Base-by-base conservation (phyloP, 2,888 invertebrate species). In the Neocrepidodera transversa region DNA sequence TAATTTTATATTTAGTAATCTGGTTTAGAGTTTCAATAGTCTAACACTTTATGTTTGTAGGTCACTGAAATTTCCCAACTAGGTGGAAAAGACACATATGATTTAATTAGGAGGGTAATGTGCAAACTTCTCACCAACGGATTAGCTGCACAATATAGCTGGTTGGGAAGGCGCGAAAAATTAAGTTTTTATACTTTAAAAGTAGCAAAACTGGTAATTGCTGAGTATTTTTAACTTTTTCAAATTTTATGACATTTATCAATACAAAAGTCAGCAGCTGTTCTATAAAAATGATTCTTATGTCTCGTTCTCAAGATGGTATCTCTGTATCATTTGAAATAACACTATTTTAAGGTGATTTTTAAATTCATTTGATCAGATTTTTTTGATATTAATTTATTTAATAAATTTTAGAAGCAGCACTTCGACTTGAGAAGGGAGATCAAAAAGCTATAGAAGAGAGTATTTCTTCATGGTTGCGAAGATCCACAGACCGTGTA, bases 181-280 rank as follows among this genome's bases (percentile, higher is more conserved):
- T 16, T 2, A 2, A 47, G 47, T 14, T 47, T 47, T 30, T 2
- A 47, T 47, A 30, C 28, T 16, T 47, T 16, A 16, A 30, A 47
- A 30, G 30, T 47, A 47, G 47, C 47, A 7, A 47, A 47, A 28
- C 47, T 47, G n/a, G 30, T 47, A 47, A 47, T 40, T 40, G 40
- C n/a, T n/a, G n/a, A n/a, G 40, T 40, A 40, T 40, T 40, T 40
- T 18, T 40, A 40, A 18, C 18, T 40, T 40, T 11, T 40, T 17
- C 40, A 18, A 40, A 40, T 40, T 18, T 3, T 40, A 40, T 40
- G 13, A 4, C 30, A 38, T 14, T 2, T 38, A 38, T 38, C 14
- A 14, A 38, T 38, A 38, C 17, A 11, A 16, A 38, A 38, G 17
- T 38, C 14, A 13, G n/a, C 16, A 38, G 38, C 30, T 30, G 30